Evolutionary conservation across 2,113 vertebrate species (phyloP).

Genomic region (Pungitius pungitius): DNA sequence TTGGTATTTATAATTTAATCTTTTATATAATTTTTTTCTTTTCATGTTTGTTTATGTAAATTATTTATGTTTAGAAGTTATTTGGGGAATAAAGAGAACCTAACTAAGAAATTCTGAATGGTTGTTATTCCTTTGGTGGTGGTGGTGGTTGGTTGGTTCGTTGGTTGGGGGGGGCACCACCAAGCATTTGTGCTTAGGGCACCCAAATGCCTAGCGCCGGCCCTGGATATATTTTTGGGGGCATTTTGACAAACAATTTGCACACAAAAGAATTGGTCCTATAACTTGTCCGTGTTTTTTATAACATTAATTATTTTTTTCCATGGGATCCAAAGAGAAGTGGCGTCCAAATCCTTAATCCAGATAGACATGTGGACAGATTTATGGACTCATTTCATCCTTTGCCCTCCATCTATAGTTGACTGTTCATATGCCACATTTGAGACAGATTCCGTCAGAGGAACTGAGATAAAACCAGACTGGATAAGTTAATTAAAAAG

Average conservation of each 20-base stretch:
- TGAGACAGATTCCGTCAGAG: constrained; percentile 36
- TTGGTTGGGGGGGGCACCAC: too few species aligned
- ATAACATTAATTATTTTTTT: neutral
- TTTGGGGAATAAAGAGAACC: too few species aligned
- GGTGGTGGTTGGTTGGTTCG: too few species aligned
- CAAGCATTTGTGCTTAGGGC: too few species aligned
- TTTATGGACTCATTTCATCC: neutral
- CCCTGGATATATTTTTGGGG: neutral
- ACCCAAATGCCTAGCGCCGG: too few species aligned
- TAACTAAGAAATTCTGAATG: too few species aligned
- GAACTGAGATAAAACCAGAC: constrained; percentile 40
- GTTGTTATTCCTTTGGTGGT: too few species aligned
- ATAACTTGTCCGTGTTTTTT: neutral
- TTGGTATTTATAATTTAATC: too few species aligned
- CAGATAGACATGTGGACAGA: neutral
- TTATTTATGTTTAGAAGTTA: too few species aligned
- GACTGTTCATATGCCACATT: constrained; percentile 1
- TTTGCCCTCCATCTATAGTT: neutral
- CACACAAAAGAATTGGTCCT: neutral
- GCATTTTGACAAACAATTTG: neutral
- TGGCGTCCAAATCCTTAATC: neutral
- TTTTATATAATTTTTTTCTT: too few species aligned
- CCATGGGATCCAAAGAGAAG: neutral
- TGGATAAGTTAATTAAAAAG: constrained; percentile 73
- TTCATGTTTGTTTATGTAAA: too few species aligned